Evolutionary conservation across 37 sponge, comb jelly and placozoan species (phyloP).

Genomic region (Lycopodina hypogea): DNA sequence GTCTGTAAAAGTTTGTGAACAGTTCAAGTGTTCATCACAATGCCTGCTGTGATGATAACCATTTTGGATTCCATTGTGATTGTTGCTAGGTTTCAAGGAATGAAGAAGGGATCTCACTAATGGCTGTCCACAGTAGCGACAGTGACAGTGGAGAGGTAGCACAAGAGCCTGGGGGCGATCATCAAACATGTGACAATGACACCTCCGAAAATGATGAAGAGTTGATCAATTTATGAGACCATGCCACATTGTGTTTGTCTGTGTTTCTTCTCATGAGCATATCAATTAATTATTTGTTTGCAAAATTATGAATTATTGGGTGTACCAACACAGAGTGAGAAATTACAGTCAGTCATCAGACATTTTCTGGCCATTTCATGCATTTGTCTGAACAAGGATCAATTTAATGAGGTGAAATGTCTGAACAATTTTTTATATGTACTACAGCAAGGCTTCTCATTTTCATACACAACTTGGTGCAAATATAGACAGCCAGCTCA

Average conservation of each 20-base stretch:
- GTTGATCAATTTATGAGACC: constrained; percentile 26
- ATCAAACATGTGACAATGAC: neutral
- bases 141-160: neutral
- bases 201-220: constrained; percentile 27
- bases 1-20: neutral
- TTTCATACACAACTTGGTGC: too few relatives aligned
- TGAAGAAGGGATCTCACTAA: constrained; percentile 23
- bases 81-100: too few relatives aligned
- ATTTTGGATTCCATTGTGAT: neutral
- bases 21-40: neutral
- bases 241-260: neutral
- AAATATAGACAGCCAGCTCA: too few relatives aligned
- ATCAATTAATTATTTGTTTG: too few relatives aligned
- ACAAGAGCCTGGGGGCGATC: neutral
- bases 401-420: too few relatives aligned
- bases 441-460: too few relatives aligned
- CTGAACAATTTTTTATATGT: too few relatives aligned
- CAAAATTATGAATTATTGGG: too few relatives aligned
- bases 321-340: too few relatives aligned
- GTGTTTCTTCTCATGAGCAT: neutral
- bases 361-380: too few relatives aligned
- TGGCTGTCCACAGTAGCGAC: constrained; percentile 4
- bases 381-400: too few relatives aligned
- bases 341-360: too few relatives aligned
- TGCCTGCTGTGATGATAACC: neutral